These are phyloP conservation scores for Erebia aethiops DNA, from an alignment of 2,888 invertebrate species.

Conservation along the genomic window DNA sequence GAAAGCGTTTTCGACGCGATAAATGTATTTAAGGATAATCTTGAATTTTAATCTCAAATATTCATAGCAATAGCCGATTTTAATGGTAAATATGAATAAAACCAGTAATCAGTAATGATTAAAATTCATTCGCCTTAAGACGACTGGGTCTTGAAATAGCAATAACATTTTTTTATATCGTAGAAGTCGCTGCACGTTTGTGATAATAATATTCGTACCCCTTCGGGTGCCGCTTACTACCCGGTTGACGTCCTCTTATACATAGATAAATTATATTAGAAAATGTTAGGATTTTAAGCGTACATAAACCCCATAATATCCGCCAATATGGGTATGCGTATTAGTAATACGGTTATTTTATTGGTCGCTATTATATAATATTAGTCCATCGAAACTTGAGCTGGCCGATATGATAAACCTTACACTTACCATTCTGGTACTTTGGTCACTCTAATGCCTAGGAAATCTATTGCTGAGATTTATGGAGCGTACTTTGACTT, in stretches of 20 bases:
- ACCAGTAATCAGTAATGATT: constrained; percentile 58
- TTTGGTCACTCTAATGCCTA: neutral
- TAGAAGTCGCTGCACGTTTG: constrained; percentile 74
- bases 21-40: constrained; percentile 47
- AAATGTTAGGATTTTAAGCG: constrained; percentile 70
- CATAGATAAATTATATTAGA: constrained; percentile 79
- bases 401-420: constrained; percentile 30
- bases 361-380: constrained; percentile 30
- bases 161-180: constrained; percentile 65
- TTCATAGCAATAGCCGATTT: constrained; percentile 50
- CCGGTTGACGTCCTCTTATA: constrained; percentile 75
- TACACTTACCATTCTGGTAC: neutral
- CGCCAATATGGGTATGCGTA: constrained; percentile 30
- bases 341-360: constrained; percentile 21
- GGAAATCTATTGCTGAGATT: too few species aligned
- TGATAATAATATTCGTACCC: constrained; percentile 63
- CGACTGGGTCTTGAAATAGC: constrained; percentile 72
- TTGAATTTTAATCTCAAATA: constrained; percentile 52
- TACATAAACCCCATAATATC: constrained; percentile 67
- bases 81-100: constrained; percentile 46
- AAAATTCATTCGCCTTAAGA: constrained; percentile 72
- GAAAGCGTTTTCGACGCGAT: constrained; percentile 24
- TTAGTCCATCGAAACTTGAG: constrained; percentile 18
- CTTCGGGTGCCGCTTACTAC: constrained; percentile 74
- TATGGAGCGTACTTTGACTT: too few species aligned